phyloP scores from a whole-genome alignment of 2,797 vertebrate species.

The Lacerta viridis region DNA sequence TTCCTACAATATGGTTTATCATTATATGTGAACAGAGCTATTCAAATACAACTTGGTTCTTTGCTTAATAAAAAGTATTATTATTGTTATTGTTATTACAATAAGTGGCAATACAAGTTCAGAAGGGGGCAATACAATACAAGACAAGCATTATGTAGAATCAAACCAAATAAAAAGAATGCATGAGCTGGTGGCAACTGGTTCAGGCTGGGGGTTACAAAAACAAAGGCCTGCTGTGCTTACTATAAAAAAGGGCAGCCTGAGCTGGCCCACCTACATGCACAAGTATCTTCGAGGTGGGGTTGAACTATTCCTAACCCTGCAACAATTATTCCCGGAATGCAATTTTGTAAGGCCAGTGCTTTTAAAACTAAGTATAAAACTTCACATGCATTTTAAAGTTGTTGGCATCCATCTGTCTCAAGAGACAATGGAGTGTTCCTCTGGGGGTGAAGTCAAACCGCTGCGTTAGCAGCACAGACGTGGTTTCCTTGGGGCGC shows the following conservation, averaged over 20 bases:
- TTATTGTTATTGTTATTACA: too few species aligned
- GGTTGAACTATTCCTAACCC: background rate
- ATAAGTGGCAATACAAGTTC: too few species aligned
- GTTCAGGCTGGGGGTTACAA: background rate
- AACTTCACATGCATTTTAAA: background rate
- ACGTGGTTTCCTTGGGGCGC: too few species aligned
- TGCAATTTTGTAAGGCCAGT: background rate
- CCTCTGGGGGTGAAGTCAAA: too few species aligned
- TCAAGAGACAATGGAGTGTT: too few species aligned
- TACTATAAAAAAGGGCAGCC: background rate
- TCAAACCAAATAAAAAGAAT: background rate
- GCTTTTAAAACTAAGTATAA: background rate
- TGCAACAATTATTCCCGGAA: background rate
- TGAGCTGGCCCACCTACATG: background rate
- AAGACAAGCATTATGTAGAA: background rate
- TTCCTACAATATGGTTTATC: too few species aligned
- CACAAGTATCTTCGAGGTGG: background rate
- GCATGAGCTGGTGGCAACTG: background rate
- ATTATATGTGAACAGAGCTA: too few species aligned
- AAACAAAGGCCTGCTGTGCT: conserved; percentile 39
- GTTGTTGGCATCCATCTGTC: background rate
- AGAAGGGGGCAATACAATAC: too few species aligned
- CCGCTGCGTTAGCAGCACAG: too few species aligned
- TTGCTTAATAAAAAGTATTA: too few species aligned
- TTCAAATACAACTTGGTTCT: too few species aligned